phyloP scores from a whole-genome alignment of 1,140 invertebrate genomes.

The Musca vetustissima region DNA sequence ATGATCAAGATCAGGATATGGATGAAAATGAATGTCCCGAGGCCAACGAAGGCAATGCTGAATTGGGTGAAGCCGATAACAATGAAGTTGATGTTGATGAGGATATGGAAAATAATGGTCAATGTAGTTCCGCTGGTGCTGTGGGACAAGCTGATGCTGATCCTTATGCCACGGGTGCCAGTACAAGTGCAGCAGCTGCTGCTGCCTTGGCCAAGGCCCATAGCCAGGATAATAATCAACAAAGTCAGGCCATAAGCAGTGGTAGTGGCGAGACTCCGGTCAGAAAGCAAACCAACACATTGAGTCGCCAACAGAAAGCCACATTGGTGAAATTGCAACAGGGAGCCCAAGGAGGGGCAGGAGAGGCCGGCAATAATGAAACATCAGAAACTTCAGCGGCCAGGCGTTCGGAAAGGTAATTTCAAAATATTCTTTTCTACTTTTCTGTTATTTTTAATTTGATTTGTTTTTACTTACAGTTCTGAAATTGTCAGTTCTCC shows the following conservation, averaged over 20 bases:
- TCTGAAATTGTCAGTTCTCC: conserved; percentile 91
- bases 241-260: conserved; percentile 63
- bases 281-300: conserved; percentile 46
- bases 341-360: conserved; percentile 40
- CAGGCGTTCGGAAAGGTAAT: conserved; percentile 74
- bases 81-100: conserved; percentile 72
- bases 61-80: conserved; percentile 57
- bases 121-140: conserved; percentile 32
- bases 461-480: conserved; percentile 60
- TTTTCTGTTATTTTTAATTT: background rate
- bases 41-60: conserved; percentile 48
- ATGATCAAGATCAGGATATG: conserved; percentile 60
- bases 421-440: conserved; percentile 1
- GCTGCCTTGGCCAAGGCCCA: conserved; percentile 26
- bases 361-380: conserved; percentile 54
- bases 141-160: conserved; percentile 36
- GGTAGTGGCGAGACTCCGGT: conserved; percentile 52
- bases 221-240: conserved; percentile 36
- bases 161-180: conserved; percentile 42
- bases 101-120: conserved; percentile 60
- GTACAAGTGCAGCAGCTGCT: conserved; percentile 40
- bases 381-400: conserved; percentile 61
- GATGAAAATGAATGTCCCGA: conserved; percentile 55
- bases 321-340: conserved; percentile 28
- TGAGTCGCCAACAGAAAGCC: conserved; percentile 33